Evolutionary conservation across 2,797 vertebrate species (phyloP), one percentile per base, ranked within the genome.

Genomic region (Todus mexicanus): DNA sequence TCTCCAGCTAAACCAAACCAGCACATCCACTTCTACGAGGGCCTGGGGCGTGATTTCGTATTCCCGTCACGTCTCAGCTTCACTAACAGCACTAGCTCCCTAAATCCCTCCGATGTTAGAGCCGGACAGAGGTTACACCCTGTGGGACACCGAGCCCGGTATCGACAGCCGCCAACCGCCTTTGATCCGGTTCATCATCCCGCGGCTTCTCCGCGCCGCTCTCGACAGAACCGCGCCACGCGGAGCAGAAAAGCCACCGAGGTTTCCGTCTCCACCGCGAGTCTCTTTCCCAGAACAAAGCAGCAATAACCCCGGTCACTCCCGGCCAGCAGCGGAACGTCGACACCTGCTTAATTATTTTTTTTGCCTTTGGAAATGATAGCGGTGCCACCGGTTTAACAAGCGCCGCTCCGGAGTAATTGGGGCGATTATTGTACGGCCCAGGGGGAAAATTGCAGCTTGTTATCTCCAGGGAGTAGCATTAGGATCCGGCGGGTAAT

Each of bases 301-400:
- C 68, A 16, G 85, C 81, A 92, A 12, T 35, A 82, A 48, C 72
- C 76, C 37, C 0, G 48, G 89, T 88, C 94, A 90, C 60, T 76
- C 85, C 43, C 92, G 84, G 76, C 40, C 69, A 43, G 71, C 27
- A 63, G 69, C 17, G 6, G 59, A 90, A 54, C 48, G 3, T 21
- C 76, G 89, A 87, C 93, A 97, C 95, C 96, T 95, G 94, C 90
- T 96, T 96, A 96, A 96, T 95, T 95, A 94, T 95, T 95, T 40
- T 93, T 77, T 68, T n/a, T n/a, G n/a, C n/a, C 93, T 94, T 95
- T 89, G 90, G 92, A 91, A 96, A 96, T 65, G 2, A 72, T 93
- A 95, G 81, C 20, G 13, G 83, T 79, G 93, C 89, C 64, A 3
- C 64, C 92, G 92, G 94, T 93, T 96, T 96, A 96, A 96, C 95